phyloP scores from a whole-genome alignment of 2,888 invertebrate species.

The Pegoplata infirma region DNA sequence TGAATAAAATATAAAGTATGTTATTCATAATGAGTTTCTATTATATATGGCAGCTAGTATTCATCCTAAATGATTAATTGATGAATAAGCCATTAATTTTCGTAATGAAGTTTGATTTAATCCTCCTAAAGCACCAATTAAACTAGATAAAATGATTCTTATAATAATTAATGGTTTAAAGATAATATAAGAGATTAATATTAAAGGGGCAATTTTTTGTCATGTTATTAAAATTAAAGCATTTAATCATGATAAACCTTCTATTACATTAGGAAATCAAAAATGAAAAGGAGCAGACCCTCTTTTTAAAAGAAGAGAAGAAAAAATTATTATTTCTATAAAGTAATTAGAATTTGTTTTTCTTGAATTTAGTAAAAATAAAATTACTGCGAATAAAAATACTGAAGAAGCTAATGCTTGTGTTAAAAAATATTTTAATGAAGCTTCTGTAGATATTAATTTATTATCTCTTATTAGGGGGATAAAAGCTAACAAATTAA shows the following conservation, averaged over 20 bases:
- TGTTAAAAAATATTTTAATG: conserved; percentile 81
- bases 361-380: conserved; percentile 70
- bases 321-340: conserved; percentile 75
- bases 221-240: conserved; percentile 81
- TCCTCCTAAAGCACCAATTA: conserved; percentile 79
- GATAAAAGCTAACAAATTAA: conserved; percentile 82
- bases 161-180: conserved; percentile 78
- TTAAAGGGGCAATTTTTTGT: conserved; percentile 83
- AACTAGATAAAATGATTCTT: conserved; percentile 78
- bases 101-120: conserved; percentile 80
- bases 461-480: conserved; percentile 80
- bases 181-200: conserved; percentile 79
- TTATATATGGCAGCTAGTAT: conserved; percentile 79
- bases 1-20: conserved; percentile 79
- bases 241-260: conserved; percentile 81
- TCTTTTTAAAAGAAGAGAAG: conserved; percentile 79
- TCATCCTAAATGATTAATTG: conserved; percentile 83
- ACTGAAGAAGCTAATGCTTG: conserved; percentile 81
- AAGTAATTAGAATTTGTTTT: conserved; percentile 69
- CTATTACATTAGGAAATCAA: conserved; percentile 82
- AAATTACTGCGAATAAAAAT: conserved; percentile 79
- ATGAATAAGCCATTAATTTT: conserved; percentile 82
- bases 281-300: conserved; percentile 81
- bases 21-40: conserved; percentile 79
- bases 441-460: conserved; percentile 79